Conservation (phyloP, 2,888 invertebrate genomes). For the Hydropsyche betteni region DNA sequence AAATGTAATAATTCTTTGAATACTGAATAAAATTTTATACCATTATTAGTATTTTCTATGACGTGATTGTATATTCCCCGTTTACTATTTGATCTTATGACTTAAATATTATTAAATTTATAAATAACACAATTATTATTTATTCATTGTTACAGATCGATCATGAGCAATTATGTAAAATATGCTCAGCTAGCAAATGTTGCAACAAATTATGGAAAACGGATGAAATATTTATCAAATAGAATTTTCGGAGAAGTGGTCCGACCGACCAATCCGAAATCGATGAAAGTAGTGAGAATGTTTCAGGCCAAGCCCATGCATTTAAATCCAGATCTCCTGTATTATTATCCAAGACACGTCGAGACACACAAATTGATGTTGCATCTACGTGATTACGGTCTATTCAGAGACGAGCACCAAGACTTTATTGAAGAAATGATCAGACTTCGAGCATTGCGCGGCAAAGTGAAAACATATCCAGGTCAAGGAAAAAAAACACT, state of each 20-base stretch:
- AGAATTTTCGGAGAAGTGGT: constrained; percentile 90
- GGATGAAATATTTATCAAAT: constrained; percentile 87
- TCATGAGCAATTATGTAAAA: constrained; percentile 73
- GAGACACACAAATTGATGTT: constrained; percentile 79
- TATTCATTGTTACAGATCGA: constrained; percentile 33
- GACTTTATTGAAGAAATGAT: constrained; percentile 90
- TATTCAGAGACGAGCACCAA: constrained; percentile 87
- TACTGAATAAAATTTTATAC: too few relatives aligned
- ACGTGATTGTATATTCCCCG: too few relatives aligned
- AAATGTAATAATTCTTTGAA: too few relatives aligned
- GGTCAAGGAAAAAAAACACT: background rate
- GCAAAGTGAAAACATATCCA: constrained; percentile 67
- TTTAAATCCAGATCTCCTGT: constrained; percentile 74
- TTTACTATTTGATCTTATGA: too few relatives aligned
- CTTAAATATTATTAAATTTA: background rate
- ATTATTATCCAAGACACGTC: constrained; percentile 88
- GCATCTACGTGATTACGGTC: constrained; percentile 77
- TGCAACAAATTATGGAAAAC: constrained; percentile 80
- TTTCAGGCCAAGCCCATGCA: constrained; percentile 81
- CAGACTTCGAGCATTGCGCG: constrained; percentile 77
- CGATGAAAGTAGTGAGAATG: constrained; percentile 83
- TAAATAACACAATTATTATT: background rate
- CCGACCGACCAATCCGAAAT: constrained; percentile 76
- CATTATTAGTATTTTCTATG: too few relatives aligned
- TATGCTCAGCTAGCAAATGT: constrained; percentile 76